Evolutionary conservation across 2,888 invertebrate genomes (phyloP).

Genomic region (Sphinx pinastri): DNA sequence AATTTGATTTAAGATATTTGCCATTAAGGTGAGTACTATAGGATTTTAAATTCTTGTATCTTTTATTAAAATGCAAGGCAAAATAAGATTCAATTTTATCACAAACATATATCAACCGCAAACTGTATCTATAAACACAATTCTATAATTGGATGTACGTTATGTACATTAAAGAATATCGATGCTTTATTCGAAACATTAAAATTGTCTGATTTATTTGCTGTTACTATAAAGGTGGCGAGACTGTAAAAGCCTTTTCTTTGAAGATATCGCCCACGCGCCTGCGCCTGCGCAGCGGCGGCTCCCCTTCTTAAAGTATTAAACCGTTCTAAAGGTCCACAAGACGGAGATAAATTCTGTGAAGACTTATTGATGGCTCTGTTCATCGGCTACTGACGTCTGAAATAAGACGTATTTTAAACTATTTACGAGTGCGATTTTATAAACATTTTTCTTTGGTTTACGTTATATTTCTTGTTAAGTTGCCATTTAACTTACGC

Average conservation of each 20-base stretch:
- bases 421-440: slow-evolving; percentile 23
- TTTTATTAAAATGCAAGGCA: too few species aligned
- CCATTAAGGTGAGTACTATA: too few species aligned
- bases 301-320: slow-evolving; percentile 11
- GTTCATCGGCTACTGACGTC: slow-evolving; percentile 46
- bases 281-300: slow-evolving; percentile 1
- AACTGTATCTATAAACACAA: neutral
- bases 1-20: too few species aligned
- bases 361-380: slow-evolving; percentile 49
- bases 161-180: neutral
- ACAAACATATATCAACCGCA: neutral
- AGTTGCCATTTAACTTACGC: slow-evolving; percentile 15
- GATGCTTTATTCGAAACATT: slow-evolving; percentile 5
- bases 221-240: slow-evolving; percentile 6
- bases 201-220: slow-evolving; percentile 12
- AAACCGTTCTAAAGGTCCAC: slow-evolving; percentile 13
- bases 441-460: slow-evolving; percentile 20
- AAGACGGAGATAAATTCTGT: slow-evolving; percentile 48
- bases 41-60: too few species aligned
- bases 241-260: slow-evolving; percentile 18
- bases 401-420: slow-evolving; percentile 36
- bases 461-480: slow-evolving; percentile 18
- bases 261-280: slow-evolving; percentile 23
- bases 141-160: neutral
- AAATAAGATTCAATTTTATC: too few species aligned